Conservation (phyloP, 2,888 invertebrate species). For the Lepidochrysops patricia region DNA sequence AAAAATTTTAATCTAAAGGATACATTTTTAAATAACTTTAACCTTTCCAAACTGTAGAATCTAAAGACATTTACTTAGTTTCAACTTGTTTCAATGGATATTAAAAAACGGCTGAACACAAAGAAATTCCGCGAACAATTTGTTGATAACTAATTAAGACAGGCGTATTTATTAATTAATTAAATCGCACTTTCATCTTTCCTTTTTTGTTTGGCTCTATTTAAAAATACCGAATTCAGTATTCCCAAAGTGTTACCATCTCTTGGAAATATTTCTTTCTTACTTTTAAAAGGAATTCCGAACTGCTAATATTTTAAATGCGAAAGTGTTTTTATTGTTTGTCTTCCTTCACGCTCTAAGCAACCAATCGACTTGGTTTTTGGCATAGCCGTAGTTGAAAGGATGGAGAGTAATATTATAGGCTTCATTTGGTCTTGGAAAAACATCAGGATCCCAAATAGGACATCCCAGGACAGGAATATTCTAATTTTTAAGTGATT, state of each 20-base stretch:
- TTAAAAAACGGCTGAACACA: neutral
- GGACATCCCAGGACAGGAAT: too few species aligned
- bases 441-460: too few species aligned
- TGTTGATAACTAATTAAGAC: slow-evolving; percentile 12
- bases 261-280: neutral
- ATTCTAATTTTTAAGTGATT: too few species aligned
- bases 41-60: neutral
- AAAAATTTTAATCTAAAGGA: too few species aligned
- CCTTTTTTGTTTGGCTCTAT: neutral
- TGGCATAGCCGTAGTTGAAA: too few species aligned
- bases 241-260: neutral
- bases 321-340: too few species aligned
- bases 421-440: too few species aligned
- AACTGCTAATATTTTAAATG: too few species aligned
- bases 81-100: neutral
- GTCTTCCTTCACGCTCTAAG: too few species aligned
- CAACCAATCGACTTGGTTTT: too few species aligned
- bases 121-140: neutral
- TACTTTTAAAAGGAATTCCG: neutral
- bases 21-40: neutral
- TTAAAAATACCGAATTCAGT: neutral
- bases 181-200: neutral
- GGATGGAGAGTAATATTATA: too few species aligned
- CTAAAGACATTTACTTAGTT: neutral
- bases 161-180: neutral